Evolutionary conservation across 2,797 vertebrate species (phyloP).

Genomic region (Delichon dasypus): DNA sequence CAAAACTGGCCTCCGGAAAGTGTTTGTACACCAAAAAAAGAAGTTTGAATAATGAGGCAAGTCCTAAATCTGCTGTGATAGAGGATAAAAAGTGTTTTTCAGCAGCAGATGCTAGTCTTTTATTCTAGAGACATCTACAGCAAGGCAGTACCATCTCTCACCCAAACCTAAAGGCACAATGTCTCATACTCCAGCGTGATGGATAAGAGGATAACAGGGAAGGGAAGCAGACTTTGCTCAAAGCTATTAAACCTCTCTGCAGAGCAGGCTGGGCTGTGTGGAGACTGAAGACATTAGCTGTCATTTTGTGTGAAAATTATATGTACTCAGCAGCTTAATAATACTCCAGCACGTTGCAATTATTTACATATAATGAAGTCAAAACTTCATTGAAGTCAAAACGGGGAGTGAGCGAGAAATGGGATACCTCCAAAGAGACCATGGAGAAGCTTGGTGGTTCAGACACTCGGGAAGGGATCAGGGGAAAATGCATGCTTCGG

Average conservation of each 20-base stretch:
- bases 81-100: not conserved
- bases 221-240: slow-evolving; percentile 25
- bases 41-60: not conserved
- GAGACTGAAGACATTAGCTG: not conserved
- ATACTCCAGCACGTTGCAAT: not conserved
- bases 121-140: not conserved
- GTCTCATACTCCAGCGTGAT: not conserved
- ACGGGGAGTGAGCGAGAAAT: not conserved
- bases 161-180: not conserved
- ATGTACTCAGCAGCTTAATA: not conserved
- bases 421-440: not conserved
- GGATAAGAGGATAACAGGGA: not conserved
- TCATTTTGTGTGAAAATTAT: slow-evolving; percentile 43
- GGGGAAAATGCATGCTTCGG: not conserved
- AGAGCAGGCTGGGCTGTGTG: not conserved
- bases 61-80: not conserved
- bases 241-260: not conserved
- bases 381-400: too few species aligned
- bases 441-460: not conserved
- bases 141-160: not conserved
- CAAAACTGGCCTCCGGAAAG: not conserved
- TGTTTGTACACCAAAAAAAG: not conserved
- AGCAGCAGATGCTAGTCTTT: not conserved
- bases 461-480: not conserved
- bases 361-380: not conserved